Evolutionary conservation across 1,140 invertebrate genomes (phyloP).

Genomic region (Sitophilus oryzae): DNA sequence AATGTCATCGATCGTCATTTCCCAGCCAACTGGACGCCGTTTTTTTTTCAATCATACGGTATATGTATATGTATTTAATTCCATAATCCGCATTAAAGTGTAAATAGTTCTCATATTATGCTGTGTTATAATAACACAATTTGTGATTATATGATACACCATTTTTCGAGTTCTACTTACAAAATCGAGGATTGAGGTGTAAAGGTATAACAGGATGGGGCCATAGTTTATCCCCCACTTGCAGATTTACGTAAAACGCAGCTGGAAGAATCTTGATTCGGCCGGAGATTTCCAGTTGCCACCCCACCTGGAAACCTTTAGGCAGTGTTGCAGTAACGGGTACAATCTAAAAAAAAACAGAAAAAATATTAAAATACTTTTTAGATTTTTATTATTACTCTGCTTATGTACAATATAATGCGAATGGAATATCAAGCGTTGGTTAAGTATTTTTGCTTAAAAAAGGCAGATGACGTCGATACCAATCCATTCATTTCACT

Average conservation of each 20-base stretch:
- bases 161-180: constrained; percentile 37
- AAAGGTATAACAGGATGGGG: constrained; percentile 57
- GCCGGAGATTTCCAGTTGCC: constrained; percentile 52
- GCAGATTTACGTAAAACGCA: constrained; percentile 64
- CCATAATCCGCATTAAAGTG: too few relatives aligned
- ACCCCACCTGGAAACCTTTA: constrained; percentile 45
- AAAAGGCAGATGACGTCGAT: too few relatives aligned
- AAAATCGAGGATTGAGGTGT: constrained; percentile 61
- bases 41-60: too few relatives aligned
- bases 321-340: constrained; percentile 46
- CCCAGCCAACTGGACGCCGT: too few relatives aligned
- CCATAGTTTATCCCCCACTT: constrained; percentile 55
- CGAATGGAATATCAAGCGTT: constrained; percentile 9
- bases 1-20: too few relatives aligned
- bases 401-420: neutral
- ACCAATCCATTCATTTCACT: too few relatives aligned
- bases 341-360: constrained; percentile 38
- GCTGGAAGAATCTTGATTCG: constrained; percentile 58
- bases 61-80: too few relatives aligned
- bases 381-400: neutral
- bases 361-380: neutral
- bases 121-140: too few relatives aligned
- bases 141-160: too few relatives aligned
- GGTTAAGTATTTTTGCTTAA: too few relatives aligned
- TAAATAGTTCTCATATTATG: too few relatives aligned